phyloP scores from a whole-genome alignment of 1,140 invertebrate species.

The Sinella curviseta region DNA sequence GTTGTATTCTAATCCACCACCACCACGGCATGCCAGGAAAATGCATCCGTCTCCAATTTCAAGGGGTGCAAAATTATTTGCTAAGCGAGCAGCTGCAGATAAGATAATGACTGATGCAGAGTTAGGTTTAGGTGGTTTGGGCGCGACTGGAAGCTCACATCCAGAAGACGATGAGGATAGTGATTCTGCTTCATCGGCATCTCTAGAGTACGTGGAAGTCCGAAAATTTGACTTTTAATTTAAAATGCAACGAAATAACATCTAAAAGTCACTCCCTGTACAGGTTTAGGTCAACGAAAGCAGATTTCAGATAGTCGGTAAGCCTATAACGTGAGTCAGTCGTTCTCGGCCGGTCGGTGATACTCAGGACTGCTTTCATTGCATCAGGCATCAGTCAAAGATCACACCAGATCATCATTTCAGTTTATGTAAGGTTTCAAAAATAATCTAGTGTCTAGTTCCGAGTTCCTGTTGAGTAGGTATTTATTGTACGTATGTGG shows the following conservation, averaged over 20 bases:
- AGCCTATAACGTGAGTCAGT: background rate
- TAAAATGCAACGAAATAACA: background rate
- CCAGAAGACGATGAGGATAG: conserved; percentile 41
- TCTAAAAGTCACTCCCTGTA: background rate
- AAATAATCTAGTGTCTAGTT: too few species aligned
- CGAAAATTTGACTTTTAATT: conserved; percentile 16
- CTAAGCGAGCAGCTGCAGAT: conserved; percentile 38
- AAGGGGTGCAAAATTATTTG: conserved; percentile 36
- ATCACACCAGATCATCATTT: too few species aligned
- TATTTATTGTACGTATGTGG: too few species aligned
- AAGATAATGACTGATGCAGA: conserved; percentile 34
- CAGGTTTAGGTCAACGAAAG: background rate
- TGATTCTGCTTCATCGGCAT: conserved; percentile 48
- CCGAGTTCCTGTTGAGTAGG: too few species aligned
- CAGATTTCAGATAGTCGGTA: background rate
- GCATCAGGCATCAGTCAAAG: background rate
- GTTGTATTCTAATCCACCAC: conserved; percentile 22
- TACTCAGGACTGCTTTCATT: background rate
- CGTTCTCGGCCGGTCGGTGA: background rate
- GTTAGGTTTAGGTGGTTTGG: background rate
- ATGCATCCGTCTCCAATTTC: conserved; percentile 28
- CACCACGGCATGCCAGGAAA: conserved; percentile 23
- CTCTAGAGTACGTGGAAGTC: conserved; percentile 46
- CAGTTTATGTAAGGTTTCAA: too few species aligned
- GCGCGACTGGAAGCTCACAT: conserved; percentile 22